These are phyloP conservation scores for Temnothorax curvispinosus DNA, from an alignment of 1,140 invertebrate species.

Conservation along the genomic window DNA sequence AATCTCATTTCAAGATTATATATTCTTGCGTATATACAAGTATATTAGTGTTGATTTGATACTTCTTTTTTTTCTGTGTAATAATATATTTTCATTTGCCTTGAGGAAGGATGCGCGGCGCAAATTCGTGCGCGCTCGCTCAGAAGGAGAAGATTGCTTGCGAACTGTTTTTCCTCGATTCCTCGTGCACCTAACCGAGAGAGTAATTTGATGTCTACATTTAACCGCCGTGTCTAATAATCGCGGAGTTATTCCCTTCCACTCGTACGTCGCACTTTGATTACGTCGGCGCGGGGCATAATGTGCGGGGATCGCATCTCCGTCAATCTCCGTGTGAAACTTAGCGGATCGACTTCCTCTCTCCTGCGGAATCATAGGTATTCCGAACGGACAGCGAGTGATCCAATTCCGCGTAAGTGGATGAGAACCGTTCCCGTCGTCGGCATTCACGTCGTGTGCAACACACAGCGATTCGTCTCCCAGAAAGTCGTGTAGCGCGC, in stretches of 20 bases:
- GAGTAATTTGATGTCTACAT: conserved; percentile 32
- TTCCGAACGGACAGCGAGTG: conserved; percentile 47
- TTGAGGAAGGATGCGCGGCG: background rate
- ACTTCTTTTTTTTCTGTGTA: no score
- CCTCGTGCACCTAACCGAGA: background rate
- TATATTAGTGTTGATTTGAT: no score
- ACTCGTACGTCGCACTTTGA: conserved; percentile 26
- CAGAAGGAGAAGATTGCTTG: background rate
- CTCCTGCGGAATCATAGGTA: conserved; percentile 60
- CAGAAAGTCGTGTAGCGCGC: background rate
- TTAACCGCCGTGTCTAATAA: conserved; percentile 36
- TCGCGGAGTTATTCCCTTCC: background rate
- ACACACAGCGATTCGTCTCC: background rate
- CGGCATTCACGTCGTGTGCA: background rate
- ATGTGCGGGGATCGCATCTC: conserved; percentile 24
- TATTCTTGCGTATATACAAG: no score
- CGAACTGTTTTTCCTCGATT: background rate
- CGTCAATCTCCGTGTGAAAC: conserved; percentile 62
- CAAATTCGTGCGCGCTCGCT: background rate
- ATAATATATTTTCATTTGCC: background rate
- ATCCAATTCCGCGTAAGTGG: conserved; percentile 58
- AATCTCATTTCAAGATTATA: no score
- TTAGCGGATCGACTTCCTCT: conserved; percentile 72
- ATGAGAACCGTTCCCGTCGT: conserved; percentile 50
- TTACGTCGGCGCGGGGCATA: conserved; percentile 21